Evolutionary conservation across 1,140 invertebrate species (phyloP).

Genomic region (Mycetomoellerius zeteki): DNA sequence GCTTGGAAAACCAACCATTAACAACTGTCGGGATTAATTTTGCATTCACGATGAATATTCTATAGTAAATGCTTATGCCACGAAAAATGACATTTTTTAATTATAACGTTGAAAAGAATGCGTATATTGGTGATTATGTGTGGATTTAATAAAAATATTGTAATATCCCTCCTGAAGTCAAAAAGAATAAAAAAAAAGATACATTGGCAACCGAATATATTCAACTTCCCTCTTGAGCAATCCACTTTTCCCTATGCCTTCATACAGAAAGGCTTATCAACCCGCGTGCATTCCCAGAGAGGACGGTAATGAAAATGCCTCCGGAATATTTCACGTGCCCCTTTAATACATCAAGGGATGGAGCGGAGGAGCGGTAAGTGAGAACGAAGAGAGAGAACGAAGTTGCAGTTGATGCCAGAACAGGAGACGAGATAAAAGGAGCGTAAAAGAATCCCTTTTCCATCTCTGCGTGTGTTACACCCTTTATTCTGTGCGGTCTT

Average conservation of each 20-base stretch:
- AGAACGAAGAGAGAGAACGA: conserved; percentile 24
- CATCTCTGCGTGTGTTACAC: conserved; percentile 20
- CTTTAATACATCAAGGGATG: conserved; percentile 66
- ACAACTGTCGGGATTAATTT: conserved; percentile 54
- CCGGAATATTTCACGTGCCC: conserved; percentile 67
- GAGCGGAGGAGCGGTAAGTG: neutral
- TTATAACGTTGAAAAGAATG: conserved; percentile 27
- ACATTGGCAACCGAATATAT: conserved; percentile 6
- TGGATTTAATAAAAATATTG: conserved; percentile 38
- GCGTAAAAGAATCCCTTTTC: conserved; percentile 64
- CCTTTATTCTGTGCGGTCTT: conserved; percentile 1
- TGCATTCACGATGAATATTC: conserved; percentile 17
- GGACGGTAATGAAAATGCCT: conserved; percentile 70
- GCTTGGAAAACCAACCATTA: conserved; percentile 41
- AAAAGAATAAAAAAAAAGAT: neutral
- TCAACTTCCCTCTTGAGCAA: conserved; percentile 32
- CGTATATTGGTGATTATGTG: neutral
- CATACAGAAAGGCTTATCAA: conserved; percentile 51
- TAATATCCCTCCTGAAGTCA: neutral
- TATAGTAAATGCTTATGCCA: neutral
- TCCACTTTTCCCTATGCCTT: conserved; percentile 50
- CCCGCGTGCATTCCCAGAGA: conserved; percentile 60
- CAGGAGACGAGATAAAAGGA: conserved; percentile 44
- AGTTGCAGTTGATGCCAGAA: conserved; percentile 31
- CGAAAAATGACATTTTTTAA: conserved; percentile 7